Conservation (phyloP, 2,113 vertebrate species). For the Chloroceryle aenea region DNA sequence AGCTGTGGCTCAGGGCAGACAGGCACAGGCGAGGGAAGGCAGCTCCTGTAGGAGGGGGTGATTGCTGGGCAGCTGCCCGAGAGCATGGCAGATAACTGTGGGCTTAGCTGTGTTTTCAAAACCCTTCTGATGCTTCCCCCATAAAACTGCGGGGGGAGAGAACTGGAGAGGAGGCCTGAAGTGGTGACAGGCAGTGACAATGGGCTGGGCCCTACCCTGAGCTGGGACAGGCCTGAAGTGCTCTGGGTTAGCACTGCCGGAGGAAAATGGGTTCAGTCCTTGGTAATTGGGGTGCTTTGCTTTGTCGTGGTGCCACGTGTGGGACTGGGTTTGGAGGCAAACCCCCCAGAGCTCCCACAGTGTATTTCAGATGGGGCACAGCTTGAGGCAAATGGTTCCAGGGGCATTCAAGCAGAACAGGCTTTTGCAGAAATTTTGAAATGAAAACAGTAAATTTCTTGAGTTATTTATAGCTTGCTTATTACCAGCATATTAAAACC, state of each 20-base stretch:
- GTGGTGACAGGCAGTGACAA: not conserved
- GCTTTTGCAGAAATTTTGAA: not conserved
- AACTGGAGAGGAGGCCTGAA: not conserved
- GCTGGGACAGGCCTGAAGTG: rapidly evolving
- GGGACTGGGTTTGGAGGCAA: not conserved
- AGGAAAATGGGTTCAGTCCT: not conserved
- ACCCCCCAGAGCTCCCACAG: rapidly evolving
- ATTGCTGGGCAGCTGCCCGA: not conserved
- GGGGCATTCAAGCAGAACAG: rapidly evolving
- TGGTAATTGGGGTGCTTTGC: not conserved
- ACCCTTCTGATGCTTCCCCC: not conserved
- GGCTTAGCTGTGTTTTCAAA: not conserved
- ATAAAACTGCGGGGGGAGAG: not conserved
- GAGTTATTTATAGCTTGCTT: not conserved
- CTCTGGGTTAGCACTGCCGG: not conserved
- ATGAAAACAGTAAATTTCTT: not conserved
- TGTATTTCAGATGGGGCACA: not conserved
- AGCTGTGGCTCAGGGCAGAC: not conserved
- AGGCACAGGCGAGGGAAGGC: not conserved
- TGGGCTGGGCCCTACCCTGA: too few relatives aligned
- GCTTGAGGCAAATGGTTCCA: not conserved
- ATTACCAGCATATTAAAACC: not conserved
- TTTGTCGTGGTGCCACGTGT: rapidly evolving
- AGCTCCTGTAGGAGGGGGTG: not conserved
- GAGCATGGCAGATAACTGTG: not conserved